Evolutionary conservation across 2,888 invertebrate genomes (phyloP).

Genomic region (Eremobia ochroleuca): DNA sequence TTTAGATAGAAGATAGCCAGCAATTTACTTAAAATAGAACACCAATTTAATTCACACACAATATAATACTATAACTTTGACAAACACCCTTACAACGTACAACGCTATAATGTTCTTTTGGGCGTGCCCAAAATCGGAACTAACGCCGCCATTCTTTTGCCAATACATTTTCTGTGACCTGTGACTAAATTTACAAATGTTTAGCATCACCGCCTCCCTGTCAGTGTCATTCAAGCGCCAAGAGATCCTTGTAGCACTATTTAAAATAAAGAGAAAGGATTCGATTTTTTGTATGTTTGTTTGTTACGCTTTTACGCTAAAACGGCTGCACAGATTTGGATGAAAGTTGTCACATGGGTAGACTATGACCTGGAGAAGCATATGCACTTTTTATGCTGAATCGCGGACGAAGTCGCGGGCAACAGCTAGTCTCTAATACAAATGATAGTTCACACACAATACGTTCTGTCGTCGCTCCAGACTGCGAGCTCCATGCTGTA

Average conservation of each 20-base stretch:
- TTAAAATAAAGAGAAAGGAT: too few relatives aligned
- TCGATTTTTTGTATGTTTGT: too few relatives aligned
- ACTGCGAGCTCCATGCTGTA: conserved; percentile 87
- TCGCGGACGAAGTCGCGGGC: too few relatives aligned
- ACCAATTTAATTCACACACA: background rate
- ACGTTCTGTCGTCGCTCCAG: conserved; percentile 82
- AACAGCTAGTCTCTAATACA: conserved; percentile 1
- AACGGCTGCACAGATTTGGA: background rate
- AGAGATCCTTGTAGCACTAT: background rate
- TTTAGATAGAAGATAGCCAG: background rate
- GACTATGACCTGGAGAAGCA: background rate
- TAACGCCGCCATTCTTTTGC: background rate
- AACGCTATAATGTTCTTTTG: background rate
- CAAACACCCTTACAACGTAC: background rate
- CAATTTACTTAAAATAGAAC: background rate
- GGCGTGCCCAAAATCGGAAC: background rate
- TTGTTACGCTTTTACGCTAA: too few relatives aligned
- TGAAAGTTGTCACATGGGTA: background rate
- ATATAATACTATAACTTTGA: background rate
- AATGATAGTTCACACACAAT: background rate
- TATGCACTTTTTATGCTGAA: too few relatives aligned
- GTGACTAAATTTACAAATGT: background rate
- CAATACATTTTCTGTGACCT: background rate
- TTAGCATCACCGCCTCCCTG: background rate
- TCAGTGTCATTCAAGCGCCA: background rate